Evolutionary conservation across 1,140 invertebrate species (phyloP).

Genomic region (Trichomalopsis sarcophagae): DNA sequence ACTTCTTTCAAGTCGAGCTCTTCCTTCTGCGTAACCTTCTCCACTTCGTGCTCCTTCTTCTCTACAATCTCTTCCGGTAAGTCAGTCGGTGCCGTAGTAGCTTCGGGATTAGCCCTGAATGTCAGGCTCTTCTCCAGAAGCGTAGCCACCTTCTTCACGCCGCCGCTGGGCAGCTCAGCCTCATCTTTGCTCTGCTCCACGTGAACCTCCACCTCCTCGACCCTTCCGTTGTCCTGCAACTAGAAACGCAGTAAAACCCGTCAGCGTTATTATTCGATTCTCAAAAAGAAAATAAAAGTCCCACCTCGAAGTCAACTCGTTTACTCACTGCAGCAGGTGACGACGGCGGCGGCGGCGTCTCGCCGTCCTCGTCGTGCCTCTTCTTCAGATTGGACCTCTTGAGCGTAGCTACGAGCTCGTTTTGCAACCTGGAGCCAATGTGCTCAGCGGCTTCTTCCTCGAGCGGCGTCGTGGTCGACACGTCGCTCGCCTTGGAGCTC

Average conservation of each 20-base stretch:
- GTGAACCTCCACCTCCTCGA: not conserved
- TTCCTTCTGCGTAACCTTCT: no score
- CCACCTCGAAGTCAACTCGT: not conserved
- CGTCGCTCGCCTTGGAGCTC: constrained; percentile 21
- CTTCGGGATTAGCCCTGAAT: not conserved
- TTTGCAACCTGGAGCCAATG: constrained; percentile 32
- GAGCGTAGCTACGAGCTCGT: constrained; percentile 37
- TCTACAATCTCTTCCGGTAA: no score
- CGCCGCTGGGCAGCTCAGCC: not conserved
- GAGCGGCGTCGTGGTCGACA: not conserved
- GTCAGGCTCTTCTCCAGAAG: constrained; percentile 4
- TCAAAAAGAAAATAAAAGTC: not conserved
- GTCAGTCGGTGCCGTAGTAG: no score
- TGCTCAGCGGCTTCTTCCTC: not conserved
- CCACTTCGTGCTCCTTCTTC: no score
- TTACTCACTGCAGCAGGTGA: not conserved
- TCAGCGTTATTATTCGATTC: not conserved
- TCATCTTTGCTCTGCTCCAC: not conserved
- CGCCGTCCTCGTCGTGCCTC: not conserved
- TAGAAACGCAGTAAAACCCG: not conserved
- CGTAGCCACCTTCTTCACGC: constrained; percentile 30
- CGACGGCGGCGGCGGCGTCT: no score
- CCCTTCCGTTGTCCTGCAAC: not conserved
- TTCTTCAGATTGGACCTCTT: constrained; percentile 42
- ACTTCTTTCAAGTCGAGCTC: no score